Conservation (phyloP, 1,140 invertebrate species). For the Apis dorsata region DNA sequence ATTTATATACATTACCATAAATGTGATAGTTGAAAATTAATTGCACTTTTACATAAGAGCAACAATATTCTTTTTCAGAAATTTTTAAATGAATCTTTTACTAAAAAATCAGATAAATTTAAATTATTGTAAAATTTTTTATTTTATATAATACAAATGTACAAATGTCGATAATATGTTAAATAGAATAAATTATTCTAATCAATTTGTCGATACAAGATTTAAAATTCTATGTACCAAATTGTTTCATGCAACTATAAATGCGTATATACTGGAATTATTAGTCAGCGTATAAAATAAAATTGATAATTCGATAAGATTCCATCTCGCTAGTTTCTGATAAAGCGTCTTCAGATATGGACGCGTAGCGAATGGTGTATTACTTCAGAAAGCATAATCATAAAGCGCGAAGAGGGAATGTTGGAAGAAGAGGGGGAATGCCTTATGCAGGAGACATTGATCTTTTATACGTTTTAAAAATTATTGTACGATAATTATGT, state of each 20-base stretch:
- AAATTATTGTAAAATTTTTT: neutral
- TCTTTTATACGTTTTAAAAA: neutral
- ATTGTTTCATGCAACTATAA: neutral
- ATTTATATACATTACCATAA: constrained; percentile 21
- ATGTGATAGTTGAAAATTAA: constrained; percentile 4
- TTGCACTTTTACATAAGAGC: neutral
- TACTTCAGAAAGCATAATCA: constrained; percentile 23
- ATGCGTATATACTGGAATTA: constrained; percentile 23
- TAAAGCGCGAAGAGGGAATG: neutral
- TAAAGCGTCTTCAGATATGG: constrained; percentile 48
- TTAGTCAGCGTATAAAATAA: constrained; percentile 56
- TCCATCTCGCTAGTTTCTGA: constrained; percentile 35
- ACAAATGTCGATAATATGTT: neutral
- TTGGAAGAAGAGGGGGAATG: neutral
- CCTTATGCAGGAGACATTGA: neutral
- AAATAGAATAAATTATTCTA: neutral
- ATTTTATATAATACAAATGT: constrained; percentile 4
- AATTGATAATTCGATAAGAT: constrained; percentile 62
- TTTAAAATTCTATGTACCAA: neutral
- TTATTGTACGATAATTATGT: neutral
- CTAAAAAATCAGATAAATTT: neutral
- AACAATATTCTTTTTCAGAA: neutral
- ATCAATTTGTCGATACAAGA: neutral
- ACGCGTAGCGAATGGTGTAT: constrained; percentile 15
- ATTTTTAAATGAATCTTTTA: neutral